Base-by-base conservation (phyloP, 2,113 vertebrate species). In the Choloepus hoffmanni region DNA sequence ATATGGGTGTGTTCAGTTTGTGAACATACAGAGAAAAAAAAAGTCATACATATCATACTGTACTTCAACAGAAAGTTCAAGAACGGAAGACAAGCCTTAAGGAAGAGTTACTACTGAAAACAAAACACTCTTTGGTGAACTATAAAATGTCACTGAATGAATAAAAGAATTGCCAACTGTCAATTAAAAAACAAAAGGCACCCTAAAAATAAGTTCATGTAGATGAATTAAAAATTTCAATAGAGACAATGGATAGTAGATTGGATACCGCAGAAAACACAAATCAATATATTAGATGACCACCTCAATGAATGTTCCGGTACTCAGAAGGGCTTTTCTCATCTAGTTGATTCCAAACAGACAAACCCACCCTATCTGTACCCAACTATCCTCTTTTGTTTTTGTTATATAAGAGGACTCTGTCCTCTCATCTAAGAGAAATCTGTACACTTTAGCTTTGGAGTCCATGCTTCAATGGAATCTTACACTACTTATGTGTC, bases 321-420 rank as follows among this genome's bases (percentile, higher is more conserved):
- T 85, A 68, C 30, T 70, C 50, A 65, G 53, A 67, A 40, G 36
- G 36, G 36, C 36, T 79, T 79, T 36, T 33, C 30, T 79, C 85
- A 73, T 93, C 53, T 33, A 70, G n/a, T 30, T 79, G 45, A 88
- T 90, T 70, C 73, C 45, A 90, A 94, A 89, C 45, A 77, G 77
- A 78, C 0, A 90, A 90, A 79, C 73, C 6, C 63, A 79, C 73
- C 43, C 26, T 3, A 5, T 33, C 18, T 19, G 45, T 58, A 84
- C 30, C 86, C 40, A 76, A 50, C 70, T 90, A 48, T 45, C 67
- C 24, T 83, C 36, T 16, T 62, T 83, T 2, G 10, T 72, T 67
- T 90, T 19, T 85, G 72, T 74, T 70, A 55, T 43, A 72, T 76
- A 1, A 85, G 33, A 85, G 23, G 40, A 43, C 23, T 86, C 28